A percentile compares a stretch with the other conserved stretches of the same genome.
Evolutionary conservation across 2,797 vertebrate genomes (phyloP).

Genomic region (Eupleurogrammus muticus): DNA sequence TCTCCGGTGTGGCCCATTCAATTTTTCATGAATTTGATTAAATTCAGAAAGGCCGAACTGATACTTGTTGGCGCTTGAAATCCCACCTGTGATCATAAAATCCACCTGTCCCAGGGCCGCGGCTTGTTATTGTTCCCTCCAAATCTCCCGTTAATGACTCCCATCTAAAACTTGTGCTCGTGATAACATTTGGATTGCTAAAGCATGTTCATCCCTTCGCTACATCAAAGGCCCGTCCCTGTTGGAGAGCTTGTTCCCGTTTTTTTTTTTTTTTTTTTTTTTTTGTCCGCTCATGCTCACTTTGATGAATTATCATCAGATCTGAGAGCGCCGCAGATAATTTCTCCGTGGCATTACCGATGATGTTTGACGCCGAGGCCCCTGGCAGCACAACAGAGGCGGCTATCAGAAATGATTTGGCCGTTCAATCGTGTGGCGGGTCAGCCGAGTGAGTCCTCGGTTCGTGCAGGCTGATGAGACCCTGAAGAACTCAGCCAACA

Average conservation of each 20-base stretch:
- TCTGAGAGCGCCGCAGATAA: conserved; percentile 55
- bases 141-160: conserved; percentile 67
- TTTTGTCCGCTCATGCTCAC: conserved; percentile 54
- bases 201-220: conserved; percentile 74
- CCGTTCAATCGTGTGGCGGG: conserved; percentile 35
- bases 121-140: conserved; percentile 37
- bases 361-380: conserved; percentile 49
- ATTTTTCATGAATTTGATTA: conserved; percentile 7
- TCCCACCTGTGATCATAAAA: conserved; percentile 61
- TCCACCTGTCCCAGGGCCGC: conserved; percentile 63
- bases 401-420: conserved; percentile 70
- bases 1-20: neutral
- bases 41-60: conserved; percentile 9
- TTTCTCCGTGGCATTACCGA: conserved; percentile 49
- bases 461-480: conserved; percentile 33
- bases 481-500: too few relatives aligned
- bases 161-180: conserved; percentile 49
- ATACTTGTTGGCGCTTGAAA: conserved; percentile 10
- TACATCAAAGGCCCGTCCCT: conserved; percentile 77
- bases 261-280: too few relatives aligned
- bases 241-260: conserved; percentile 58
- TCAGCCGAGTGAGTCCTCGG: conserved; percentile 54
- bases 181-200: conserved; percentile 78
- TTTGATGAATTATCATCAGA: conserved; percentile 76
- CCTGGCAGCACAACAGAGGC: conserved; percentile 72